Conservation (phyloP, 1,140 invertebrate species). For the Procambarus virginalis region DNA sequence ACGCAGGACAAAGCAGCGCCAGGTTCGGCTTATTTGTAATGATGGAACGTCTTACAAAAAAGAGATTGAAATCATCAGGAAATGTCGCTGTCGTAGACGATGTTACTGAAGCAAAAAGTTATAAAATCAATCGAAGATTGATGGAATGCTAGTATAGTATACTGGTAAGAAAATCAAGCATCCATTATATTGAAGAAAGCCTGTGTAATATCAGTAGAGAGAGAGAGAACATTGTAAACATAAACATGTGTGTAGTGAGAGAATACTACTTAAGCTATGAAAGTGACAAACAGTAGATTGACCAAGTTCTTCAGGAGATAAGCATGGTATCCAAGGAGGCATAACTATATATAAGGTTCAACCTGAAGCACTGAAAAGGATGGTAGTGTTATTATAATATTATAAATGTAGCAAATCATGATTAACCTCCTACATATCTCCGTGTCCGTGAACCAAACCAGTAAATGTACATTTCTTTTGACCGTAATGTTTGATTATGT, state of each 20-base stretch:
- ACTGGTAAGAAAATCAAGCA: not conserved
- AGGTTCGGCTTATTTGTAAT: slow-evolving; percentile 93
- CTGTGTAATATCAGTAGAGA: not conserved
- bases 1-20: slow-evolving; percentile 91
- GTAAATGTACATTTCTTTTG: slow-evolving; percentile 25
- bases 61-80: slow-evolving; percentile 96
- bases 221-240: not conserved
- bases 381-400: not conserved
- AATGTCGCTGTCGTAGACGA: slow-evolving; percentile 79
- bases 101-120: slow-evolving; percentile 55
- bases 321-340: not conserved
- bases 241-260: not conserved
- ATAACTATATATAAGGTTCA: not conserved
- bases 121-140: not conserved
- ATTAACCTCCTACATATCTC: slow-evolving; percentile 13
- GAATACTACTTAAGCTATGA: not conserved
- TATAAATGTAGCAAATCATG: slow-evolving; percentile 13
- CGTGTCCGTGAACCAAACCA: slow-evolving; percentile 27
- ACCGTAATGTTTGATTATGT: not conserved
- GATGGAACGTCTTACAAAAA: slow-evolving; percentile 95
- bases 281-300: not conserved
- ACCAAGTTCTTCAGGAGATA: not conserved
- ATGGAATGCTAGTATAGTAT: not conserved
- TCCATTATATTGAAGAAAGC: not conserved
- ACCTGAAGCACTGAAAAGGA: not conserved